These are phyloP conservation scores for Andricus grossulariae DNA, from an alignment of 1,140 invertebrate genomes.

Conservation along the genomic window DNA sequence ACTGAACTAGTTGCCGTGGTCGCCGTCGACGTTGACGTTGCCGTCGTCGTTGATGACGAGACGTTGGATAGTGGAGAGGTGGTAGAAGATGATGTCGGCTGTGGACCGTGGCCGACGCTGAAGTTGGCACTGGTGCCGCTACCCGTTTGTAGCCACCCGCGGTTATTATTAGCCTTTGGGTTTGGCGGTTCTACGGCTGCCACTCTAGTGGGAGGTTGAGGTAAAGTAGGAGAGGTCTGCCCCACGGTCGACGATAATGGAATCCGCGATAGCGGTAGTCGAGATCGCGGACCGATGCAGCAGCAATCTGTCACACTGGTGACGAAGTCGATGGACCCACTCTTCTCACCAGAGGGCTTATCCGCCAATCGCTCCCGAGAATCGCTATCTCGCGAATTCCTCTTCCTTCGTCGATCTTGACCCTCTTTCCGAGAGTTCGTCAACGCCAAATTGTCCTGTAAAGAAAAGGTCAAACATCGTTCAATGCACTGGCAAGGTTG, in stretches of 20 bases:
- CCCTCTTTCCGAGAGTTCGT: slow-evolving; percentile 58
- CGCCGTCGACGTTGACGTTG: slow-evolving; percentile 35
- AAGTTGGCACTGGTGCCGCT: slow-evolving; percentile 44
- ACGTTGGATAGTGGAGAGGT: slow-evolving; percentile 57
- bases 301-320: slow-evolving; percentile 66
- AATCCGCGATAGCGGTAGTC: slow-evolving; percentile 64
- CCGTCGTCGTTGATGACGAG: slow-evolving; percentile 57
- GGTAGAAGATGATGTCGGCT: slow-evolving; percentile 60
- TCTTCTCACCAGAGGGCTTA: slow-evolving; percentile 47
- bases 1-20: slow-evolving; percentile 36
- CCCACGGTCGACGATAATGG: slow-evolving; percentile 43
- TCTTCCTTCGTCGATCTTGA: slow-evolving; percentile 57
- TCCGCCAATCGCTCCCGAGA: slow-evolving; percentile 63
- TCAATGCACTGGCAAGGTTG: neutral
- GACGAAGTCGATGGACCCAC: slow-evolving; percentile 55
- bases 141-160: slow-evolving; percentile 65
- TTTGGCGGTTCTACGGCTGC: slow-evolving; percentile 56
- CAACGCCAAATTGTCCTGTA: slow-evolving; percentile 64
- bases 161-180: slow-evolving; percentile 72
- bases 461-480: neutral
- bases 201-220: slow-evolving; percentile 39
- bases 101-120: slow-evolving; percentile 47
- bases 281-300: slow-evolving; percentile 69
- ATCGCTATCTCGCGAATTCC: slow-evolving; percentile 60
- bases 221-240: slow-evolving; percentile 37